A percentile compares a stretch with the other conserved stretches of the same genome.
Conservation (phyloP, 2,888 invertebrate genomes). For the Asteroscopus sphinx region DNA sequence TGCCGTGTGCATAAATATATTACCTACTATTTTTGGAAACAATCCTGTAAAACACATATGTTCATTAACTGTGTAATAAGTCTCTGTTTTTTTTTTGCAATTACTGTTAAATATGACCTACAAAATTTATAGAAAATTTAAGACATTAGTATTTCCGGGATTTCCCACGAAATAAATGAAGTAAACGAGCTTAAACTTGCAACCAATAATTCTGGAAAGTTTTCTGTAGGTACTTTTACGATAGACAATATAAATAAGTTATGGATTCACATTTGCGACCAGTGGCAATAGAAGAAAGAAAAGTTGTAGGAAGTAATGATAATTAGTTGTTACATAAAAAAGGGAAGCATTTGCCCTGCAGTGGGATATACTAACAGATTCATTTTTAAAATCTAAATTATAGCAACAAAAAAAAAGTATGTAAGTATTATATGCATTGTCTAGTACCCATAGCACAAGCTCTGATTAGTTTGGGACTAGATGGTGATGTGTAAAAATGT, state of each 20-base stretch:
- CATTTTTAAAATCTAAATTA: neutral
- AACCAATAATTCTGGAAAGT: constrained; percentile 9
- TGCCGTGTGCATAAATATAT: constrained; percentile 11
- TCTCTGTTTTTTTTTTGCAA: neutral
- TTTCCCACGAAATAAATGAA: constrained; percentile 20
- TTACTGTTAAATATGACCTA: constrained; percentile 27
- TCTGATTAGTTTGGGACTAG: no score
- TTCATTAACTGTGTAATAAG: constrained; percentile 8
- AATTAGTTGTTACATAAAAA: no score
- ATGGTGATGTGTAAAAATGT: no score
- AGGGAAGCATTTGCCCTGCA: no score
- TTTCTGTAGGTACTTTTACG: constrained; percentile 10
- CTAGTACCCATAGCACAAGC: no score
- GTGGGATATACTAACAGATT: no score
- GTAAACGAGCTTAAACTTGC: constrained; percentile 9
- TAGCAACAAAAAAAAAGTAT: no score
- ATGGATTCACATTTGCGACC: no score
- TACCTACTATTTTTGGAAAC: constrained; percentile 18
- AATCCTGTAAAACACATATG: constrained; percentile 27
- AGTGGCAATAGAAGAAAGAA: no score
- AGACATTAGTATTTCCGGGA: constrained; percentile 34
- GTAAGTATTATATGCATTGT: no score
- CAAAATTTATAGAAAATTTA: constrained; percentile 34
- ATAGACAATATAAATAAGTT: no score
- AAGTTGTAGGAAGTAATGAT: no score